phyloP scores from a whole-genome alignment of 2,797 vertebrate species.

The Buceros bicornis region DNA sequence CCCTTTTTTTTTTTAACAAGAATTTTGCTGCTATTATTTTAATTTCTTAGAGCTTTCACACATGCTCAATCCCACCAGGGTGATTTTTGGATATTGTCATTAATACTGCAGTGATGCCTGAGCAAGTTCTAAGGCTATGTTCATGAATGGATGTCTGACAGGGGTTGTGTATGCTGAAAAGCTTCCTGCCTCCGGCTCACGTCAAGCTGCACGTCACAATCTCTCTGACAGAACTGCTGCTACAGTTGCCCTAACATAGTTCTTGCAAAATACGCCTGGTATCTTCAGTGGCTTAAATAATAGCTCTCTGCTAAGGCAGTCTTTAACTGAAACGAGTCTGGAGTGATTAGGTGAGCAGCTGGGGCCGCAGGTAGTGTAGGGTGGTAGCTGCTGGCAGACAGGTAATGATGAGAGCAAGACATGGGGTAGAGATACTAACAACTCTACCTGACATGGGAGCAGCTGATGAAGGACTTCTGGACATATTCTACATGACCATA shows the following conservation, averaged over 20 bases:
- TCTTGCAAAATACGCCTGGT: background rate
- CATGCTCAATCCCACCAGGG: background rate
- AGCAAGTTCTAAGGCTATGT: slow-evolving; percentile 16
- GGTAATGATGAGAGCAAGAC: background rate
- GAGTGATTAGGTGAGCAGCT: background rate
- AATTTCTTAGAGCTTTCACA: background rate
- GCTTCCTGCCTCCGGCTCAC: background rate
- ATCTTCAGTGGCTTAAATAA: background rate
- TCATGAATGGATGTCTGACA: slow-evolving; percentile 5
- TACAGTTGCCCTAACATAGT: background rate
- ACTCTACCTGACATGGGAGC: background rate
- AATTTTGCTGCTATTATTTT: background rate
- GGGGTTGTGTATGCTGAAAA: background rate
- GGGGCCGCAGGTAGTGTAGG: background rate
- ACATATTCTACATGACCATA: accelerated
- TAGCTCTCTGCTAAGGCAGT: background rate
- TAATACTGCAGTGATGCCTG: slow-evolving; percentile 27
- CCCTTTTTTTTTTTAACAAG: background rate
- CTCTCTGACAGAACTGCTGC: slow-evolving; percentile 30
- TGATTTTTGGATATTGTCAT: slow-evolving; percentile 30
- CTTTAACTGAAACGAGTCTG: background rate
- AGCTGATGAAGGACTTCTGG: background rate
- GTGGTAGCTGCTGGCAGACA: background rate
- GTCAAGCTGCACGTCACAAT: background rate
- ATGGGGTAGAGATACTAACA: background rate